Percentiles rank a stretch among this genome's conserved stretches.
phyloP scores from a whole-genome alignment of 2,888 invertebrate genomes.

The Leptinotarsa tumamoca region DNA sequence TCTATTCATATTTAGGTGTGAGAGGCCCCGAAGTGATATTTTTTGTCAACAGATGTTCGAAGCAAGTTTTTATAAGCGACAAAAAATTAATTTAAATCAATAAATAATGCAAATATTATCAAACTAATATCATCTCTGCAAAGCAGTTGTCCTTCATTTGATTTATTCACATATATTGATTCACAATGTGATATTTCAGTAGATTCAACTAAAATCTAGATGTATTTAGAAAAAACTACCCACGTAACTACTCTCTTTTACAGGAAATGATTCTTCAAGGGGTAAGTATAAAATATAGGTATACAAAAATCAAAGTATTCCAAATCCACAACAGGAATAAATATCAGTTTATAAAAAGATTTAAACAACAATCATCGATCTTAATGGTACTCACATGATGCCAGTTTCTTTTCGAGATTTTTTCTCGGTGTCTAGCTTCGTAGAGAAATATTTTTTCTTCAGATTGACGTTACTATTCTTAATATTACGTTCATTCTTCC shows the following conservation, averaged over 20 bases:
- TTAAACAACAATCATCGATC: constrained; percentile 1
- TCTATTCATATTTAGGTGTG: neutral
- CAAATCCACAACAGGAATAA: neutral
- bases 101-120: constrained; percentile 46
- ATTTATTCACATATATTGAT: constrained; percentile 37
- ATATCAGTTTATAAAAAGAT: neutral
- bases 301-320: neutral
- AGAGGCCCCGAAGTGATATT: constrained; percentile 8
- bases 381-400: constrained; percentile 10
- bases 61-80: constrained; percentile 9
- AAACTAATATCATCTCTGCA: constrained; percentile 40
- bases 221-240: constrained; percentile 3
- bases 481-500: constrained; percentile 10
- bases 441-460: constrained; percentile 13
- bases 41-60: constrained; percentile 33
- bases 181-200: constrained; percentile 24
- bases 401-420: neutral
- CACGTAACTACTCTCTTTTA: neutral
- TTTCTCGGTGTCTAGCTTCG: neutral
- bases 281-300: neutral
- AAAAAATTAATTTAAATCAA: constrained; percentile 37
- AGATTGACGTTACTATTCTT: constrained; percentile 15
- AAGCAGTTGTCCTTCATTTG: constrained; percentile 47
- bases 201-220: constrained; percentile 8
- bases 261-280: neutral